Evolutionary conservation across 2,113 vertebrate genomes (phyloP), one percentile per base, ranked within the genome.

Genomic region (cat (Felis catus)): DNA sequence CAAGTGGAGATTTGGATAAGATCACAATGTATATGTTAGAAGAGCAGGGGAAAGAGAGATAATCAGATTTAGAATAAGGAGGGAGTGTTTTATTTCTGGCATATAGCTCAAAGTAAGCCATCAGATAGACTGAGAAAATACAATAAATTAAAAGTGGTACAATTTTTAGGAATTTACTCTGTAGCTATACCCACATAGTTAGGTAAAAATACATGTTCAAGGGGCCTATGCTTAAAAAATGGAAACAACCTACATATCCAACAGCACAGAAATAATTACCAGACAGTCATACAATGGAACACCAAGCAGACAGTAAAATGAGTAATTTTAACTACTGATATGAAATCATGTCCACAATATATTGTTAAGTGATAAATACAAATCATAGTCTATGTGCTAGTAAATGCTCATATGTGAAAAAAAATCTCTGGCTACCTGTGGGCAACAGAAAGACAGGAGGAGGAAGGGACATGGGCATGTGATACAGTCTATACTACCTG

Each of bases 71-170:
- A 94, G 58, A 92, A 86, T 81, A 91, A 61, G 39, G 25, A 92
- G 68, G 13, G 45, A 92, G 33, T 92, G 25, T 87, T 97, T 96
- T 89, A 91, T 80, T 81, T 96, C 48, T 89, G 78, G 61, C 33
- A 95, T 86, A 91, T 86, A 79, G 61, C 93, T 96, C 73, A 91
- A 97, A 96, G 68, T 92, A 89, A 97, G 74, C 25, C 61, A 86
- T 86, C 39, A 94, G 61, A 58, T n/a, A 91, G 25, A 93, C 29
- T 78, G 21, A 91, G 23, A 87, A 95, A 93, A 93, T 29, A 90
- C 5, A 95, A 73, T 80, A 88, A 93, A 90, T 92, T 81, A 94
- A 92, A 94, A 29, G 76, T 88, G 31, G 36, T 83, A 63, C 45
- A 68, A 66, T 23, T n/a, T 66, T 51, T 78, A 96, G 70, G 36